These are phyloP conservation scores for Chelonus formosanus DNA, from an alignment of 2,888 invertebrate species.

Conservation along the genomic window DNA sequence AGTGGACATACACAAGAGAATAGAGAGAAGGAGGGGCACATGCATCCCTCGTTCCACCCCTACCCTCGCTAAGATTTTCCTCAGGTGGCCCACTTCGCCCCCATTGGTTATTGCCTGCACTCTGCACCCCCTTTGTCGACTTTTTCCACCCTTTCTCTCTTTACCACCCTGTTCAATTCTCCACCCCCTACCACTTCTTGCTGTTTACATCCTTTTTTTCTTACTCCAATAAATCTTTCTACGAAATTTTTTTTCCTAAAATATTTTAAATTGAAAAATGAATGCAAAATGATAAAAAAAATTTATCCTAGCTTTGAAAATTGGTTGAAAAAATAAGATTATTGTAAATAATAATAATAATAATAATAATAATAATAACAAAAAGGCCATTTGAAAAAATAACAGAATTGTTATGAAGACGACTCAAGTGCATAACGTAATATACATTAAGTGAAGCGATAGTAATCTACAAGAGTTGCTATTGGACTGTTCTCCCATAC, in stretches of 20 bases:
- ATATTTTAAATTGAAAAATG: constrained; percentile 1
- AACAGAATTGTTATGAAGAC: background rate
- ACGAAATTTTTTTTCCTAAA: constrained; percentile 12
- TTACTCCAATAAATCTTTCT: constrained; percentile 26
- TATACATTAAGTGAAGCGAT: constrained; percentile 48
- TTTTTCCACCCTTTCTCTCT: constrained; percentile 31
- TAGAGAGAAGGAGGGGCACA: constrained; percentile 12
- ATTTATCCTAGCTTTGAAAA: constrained; percentile 5
- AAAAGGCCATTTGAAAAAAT: background rate
- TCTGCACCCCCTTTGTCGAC: constrained; percentile 43
- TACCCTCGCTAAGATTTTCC: constrained; percentile 53
- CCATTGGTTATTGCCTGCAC: constrained; percentile 55
- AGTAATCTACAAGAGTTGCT: constrained; percentile 47
- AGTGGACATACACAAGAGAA: constrained; percentile 2
- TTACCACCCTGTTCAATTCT: constrained; percentile 25
- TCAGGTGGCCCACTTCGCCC: constrained; percentile 58
- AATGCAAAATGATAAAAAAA: constrained; percentile 24
- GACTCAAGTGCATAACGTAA: constrained; percentile 41
- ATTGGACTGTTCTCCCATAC: constrained; percentile 46
- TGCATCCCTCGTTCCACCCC: constrained; percentile 6
- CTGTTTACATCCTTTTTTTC: constrained; percentile 26
- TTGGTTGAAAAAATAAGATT: no score
- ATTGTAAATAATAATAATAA: no score
- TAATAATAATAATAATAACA: no score
- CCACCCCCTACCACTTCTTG: constrained; percentile 26